Evolutionary conservation across 2,797 vertebrate genomes (phyloP).

Genomic region (Protosalanx chinensis): DNA sequence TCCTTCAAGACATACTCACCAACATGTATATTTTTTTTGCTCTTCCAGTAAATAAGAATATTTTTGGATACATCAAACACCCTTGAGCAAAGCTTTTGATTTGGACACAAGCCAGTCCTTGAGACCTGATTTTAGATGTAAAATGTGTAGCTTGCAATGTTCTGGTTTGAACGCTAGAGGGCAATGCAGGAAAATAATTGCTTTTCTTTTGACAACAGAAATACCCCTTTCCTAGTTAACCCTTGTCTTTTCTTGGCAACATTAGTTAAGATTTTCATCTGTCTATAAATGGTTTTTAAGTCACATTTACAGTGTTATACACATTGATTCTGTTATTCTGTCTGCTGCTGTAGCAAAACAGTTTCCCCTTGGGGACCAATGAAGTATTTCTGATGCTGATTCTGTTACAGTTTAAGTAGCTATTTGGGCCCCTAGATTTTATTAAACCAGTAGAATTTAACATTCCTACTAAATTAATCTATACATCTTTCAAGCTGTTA

Average conservation of each 20-base stretch:
- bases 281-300: not conserved
- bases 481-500: conserved; percentile 31
- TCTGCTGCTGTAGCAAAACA: too few species aligned
- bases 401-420: not conserved
- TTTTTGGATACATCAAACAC: not conserved
- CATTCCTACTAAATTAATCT: not conserved
- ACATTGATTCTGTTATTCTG: too few species aligned
- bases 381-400: not conserved
- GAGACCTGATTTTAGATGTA: too few species aligned
- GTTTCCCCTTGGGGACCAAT: not conserved
- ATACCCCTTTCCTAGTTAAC: not conserved
- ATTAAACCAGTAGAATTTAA: not conserved
- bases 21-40: not conserved
- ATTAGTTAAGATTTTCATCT: not conserved
- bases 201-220: not conserved
- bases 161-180: conserved; percentile 16
- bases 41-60: not conserved
- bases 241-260: not conserved
- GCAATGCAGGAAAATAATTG: conserved; percentile 10
- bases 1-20: not conserved
- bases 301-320: too few species aligned
- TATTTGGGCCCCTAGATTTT: not conserved
- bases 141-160: not conserved
- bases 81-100: not conserved
- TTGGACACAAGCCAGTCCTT: not conserved